Evolutionary conservation across 92 coral and sea anemone genomes (phyloP).

Genomic region (Micromussa lordhowensis): DNA sequence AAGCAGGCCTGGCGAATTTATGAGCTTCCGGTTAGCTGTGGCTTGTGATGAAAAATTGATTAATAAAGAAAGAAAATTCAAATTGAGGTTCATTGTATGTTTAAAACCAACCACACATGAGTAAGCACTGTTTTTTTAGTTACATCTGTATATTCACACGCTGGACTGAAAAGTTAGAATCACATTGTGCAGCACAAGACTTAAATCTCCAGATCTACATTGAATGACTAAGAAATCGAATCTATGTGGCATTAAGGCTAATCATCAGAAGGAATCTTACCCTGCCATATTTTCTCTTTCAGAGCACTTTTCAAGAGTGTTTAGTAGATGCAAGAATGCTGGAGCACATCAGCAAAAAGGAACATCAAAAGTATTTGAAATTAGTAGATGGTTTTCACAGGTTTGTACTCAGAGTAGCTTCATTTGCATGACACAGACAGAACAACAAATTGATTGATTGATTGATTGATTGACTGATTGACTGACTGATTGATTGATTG

Average conservation of each 20-base stretch:
- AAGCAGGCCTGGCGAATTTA: too few relatives aligned
- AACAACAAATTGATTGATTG: background rate
- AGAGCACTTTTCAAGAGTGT: conserved; percentile 95
- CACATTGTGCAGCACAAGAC: background rate
- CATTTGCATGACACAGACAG: too few relatives aligned
- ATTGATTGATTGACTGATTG: background rate
- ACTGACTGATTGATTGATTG: background rate
- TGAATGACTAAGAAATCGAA: background rate
- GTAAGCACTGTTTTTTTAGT: background rate
- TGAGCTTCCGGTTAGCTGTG: too few relatives aligned
- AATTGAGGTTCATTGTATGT: background rate
- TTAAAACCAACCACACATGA: background rate
- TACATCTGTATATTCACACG: background rate
- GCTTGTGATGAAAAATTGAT: too few relatives aligned
- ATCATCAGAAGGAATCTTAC: background rate
- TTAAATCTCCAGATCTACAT: background rate
- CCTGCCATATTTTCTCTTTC: background rate
- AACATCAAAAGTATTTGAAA: conserved; percentile 93
- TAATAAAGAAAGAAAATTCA: too few relatives aligned
- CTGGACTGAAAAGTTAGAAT: background rate
- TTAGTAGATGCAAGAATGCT: conserved; percentile 98
- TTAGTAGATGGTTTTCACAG: conserved; percentile 98
- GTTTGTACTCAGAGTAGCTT: conserved; percentile 54
- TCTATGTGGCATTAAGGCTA: background rate
- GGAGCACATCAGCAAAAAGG: conserved; percentile 98